A percentile compares a stretch with the other conserved stretches of the same genome.
These are phyloP conservation scores for Acronicta aceris DNA, from an alignment of 2,888 invertebrate species.

Conservation along the genomic window DNA sequence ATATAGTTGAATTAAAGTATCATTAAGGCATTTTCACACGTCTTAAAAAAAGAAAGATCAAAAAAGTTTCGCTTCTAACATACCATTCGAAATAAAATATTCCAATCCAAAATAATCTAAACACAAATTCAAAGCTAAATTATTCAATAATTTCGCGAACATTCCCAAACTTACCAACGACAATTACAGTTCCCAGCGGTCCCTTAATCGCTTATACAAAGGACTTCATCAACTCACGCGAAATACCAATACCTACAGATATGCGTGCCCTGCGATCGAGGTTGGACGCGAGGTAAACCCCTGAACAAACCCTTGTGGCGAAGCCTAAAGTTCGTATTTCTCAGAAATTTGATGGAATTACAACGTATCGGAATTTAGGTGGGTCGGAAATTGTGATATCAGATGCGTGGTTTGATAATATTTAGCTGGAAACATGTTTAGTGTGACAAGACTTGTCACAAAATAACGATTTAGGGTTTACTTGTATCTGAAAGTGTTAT, in stretches of 20 bases:
- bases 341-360: constrained; percentile 35
- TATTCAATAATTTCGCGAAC: constrained; percentile 5
- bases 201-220: constrained; percentile 5
- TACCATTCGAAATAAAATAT: background rate
- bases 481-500: background rate
- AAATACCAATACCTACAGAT: constrained; percentile 10
- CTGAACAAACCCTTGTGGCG: constrained; percentile 16
- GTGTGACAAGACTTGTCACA: background rate
- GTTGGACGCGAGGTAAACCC: constrained; percentile 11
- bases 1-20: too few relatives aligned
- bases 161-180: background rate
- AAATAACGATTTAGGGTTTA: constrained; percentile 17
- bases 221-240: constrained; percentile 1
- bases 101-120: background rate
- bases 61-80: too few relatives aligned
- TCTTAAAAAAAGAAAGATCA: too few relatives aligned
- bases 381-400: constrained; percentile 15
- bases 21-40: too few relatives aligned
- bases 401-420: constrained; percentile 20
- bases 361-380: constrained; percentile 30
- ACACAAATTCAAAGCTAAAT: background rate
- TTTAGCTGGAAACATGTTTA: constrained; percentile 1
- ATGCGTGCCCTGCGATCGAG: constrained; percentile 5
- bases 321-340: constrained; percentile 13
- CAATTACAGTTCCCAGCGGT: background rate